Conservation (phyloP, 2,888 invertebrate species). For the Volucella inflata region DNA sequence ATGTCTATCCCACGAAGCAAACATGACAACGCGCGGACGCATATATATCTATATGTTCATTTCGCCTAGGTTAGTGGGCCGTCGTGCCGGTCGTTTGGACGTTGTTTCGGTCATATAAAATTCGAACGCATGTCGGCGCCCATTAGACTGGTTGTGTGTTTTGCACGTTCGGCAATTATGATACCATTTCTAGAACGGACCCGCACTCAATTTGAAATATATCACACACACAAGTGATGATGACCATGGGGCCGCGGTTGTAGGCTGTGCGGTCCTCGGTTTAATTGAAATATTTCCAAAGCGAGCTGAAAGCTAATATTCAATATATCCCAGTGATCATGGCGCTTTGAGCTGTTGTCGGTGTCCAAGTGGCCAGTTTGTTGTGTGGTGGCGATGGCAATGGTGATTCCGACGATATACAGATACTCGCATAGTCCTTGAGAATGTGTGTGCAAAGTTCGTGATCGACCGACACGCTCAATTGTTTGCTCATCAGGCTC, state of each 20-base stretch:
- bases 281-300: constrained; percentile 73
- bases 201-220: constrained; percentile 70
- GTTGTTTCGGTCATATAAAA: neutral
- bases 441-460: constrained; percentile 50
- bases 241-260: constrained; percentile 58
- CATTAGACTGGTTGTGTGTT: constrained; percentile 63
- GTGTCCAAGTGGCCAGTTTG: neutral
- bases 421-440: constrained; percentile 1
- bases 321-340: constrained; percentile 54
- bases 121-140: constrained; percentile 49
- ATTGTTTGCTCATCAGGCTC: constrained; percentile 68
- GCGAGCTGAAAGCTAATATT: constrained; percentile 62
- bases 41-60: constrained; percentile 50
- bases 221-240: constrained; percentile 75
- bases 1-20: constrained; percentile 56
- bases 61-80: constrained; percentile 50
- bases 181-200: constrained; percentile 41
- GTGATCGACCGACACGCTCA: constrained; percentile 74
- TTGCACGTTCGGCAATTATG: constrained; percentile 67
- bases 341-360: constrained; percentile 35
- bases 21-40: constrained; percentile 43
- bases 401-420: neutral
- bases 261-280: constrained; percentile 62
- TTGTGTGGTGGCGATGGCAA: constrained; percentile 6
- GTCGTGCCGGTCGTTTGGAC: constrained; percentile 5